Percentiles rank a stretch among this genome's conserved stretches.
These are phyloP conservation scores for Speoplatyrhinus poulsoni DNA, from an alignment of 2,113 vertebrate species.

Conservation along the genomic window DNA sequence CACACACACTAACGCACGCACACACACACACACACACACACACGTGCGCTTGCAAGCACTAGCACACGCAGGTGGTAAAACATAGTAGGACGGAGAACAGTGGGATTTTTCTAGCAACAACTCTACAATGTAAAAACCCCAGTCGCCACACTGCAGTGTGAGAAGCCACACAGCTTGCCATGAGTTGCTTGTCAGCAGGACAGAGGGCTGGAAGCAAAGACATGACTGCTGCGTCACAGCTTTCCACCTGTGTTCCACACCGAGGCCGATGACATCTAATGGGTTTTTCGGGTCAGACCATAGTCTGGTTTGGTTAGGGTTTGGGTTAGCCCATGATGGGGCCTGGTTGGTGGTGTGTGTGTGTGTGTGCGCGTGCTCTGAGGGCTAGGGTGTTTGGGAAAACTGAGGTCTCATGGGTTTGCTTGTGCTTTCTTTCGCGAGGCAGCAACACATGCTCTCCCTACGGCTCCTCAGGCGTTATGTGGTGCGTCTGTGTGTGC, in stretches of 20 bases:
- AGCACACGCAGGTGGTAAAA: conserved; percentile 50
- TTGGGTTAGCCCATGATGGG: conserved; percentile 36
- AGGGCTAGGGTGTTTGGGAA: conserved; percentile 66
- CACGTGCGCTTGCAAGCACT: conserved; percentile 5
- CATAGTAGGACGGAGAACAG: conserved; percentile 1
- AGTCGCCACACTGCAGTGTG: too few relatives aligned
- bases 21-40: neutral
- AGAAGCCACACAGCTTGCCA: neutral
- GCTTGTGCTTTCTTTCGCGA: conserved; percentile 68
- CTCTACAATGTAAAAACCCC: conserved; percentile 33
- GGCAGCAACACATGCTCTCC: conserved; percentile 54
- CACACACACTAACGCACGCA: too few relatives aligned
- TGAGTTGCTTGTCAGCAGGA: neutral
- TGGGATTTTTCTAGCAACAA: conserved; percentile 16
- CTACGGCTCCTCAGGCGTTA: conserved; percentile 56
- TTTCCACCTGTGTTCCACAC: conserved; percentile 50
- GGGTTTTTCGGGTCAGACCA: conserved; percentile 62
- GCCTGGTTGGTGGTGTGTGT: conserved; percentile 41
- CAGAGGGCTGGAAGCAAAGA: neutral
- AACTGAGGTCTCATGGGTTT: conserved; percentile 69
- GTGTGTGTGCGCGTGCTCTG: conserved; percentile 14
- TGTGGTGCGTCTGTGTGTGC: conserved; percentile 66
- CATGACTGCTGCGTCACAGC: neutral
- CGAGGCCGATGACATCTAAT: conserved; percentile 60
- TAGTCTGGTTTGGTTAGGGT: conserved; percentile 69